A percentile compares a stretch with the other conserved stretches of the same genome.
Evolutionary conservation across 2,888 invertebrate genomes (phyloP).

Genomic region (Zelleria hepariella): DNA sequence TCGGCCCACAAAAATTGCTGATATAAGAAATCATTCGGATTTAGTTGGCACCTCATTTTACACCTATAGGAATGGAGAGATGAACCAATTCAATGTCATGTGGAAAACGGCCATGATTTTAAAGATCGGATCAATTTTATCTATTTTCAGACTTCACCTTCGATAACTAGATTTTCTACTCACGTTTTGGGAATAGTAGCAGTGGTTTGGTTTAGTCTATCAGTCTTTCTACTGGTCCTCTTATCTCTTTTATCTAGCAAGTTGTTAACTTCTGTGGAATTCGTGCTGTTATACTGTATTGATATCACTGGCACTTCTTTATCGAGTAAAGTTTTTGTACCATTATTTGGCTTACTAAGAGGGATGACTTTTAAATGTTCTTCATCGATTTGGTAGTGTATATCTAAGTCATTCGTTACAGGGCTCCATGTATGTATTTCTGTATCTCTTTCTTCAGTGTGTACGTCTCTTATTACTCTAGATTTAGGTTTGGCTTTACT

Average conservation of each 20-base stretch:
- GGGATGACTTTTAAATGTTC: conserved; percentile 53
- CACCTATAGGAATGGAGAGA: no score
- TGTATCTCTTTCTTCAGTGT: conserved; percentile 33
- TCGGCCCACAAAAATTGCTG: no score
- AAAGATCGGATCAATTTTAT: no score
- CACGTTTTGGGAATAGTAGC: conserved; percentile 65
- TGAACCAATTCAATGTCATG: no score
- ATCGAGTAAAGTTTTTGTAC: neutral
- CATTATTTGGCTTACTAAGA: conserved; percentile 7
- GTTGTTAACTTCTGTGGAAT: conserved; percentile 54
- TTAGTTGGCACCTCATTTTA: no score
- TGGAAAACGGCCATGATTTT: no score
- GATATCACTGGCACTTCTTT: conserved; percentile 48
- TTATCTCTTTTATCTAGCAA: conserved; percentile 56
- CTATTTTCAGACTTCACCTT: no score
- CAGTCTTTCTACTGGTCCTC: conserved; percentile 65
- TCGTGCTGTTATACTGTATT: conserved; percentile 46
- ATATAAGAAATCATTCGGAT: no score
- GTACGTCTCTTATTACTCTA: conserved; percentile 38
- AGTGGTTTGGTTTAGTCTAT: conserved; percentile 63
- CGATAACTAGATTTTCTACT: no score
- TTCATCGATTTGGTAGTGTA: conserved; percentile 32
- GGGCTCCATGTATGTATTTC: conserved; percentile 35
- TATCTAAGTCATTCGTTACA: conserved; percentile 20
- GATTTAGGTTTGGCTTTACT: conserved; percentile 19